phyloP scores from a whole-genome alignment of 1,140 invertebrate genomes.

The Potamilus streckersoni region DNA sequence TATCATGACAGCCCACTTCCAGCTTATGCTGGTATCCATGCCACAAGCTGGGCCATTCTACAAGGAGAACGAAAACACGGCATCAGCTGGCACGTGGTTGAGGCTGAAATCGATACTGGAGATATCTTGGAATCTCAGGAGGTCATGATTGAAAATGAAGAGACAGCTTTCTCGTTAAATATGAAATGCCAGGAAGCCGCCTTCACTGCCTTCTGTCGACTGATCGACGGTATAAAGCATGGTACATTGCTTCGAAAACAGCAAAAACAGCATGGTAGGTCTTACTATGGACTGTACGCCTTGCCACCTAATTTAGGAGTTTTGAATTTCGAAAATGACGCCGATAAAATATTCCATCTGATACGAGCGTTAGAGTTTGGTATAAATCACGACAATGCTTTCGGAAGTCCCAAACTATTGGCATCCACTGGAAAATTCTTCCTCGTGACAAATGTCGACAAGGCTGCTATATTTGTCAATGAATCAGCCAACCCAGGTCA shows the following conservation, averaged over 20 bases:
- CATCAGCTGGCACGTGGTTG: slow-evolving; percentile 45
- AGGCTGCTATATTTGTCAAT: neutral
- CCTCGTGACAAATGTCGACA: slow-evolving; percentile 40
- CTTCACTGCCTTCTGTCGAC: slow-evolving; percentile 25
- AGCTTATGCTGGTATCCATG: slow-evolving; percentile 45
- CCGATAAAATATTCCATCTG: slow-evolving; percentile 30
- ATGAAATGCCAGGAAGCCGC: slow-evolving; percentile 46
- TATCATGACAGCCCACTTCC: slow-evolving; percentile 48
- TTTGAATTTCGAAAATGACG: slow-evolving; percentile 28
- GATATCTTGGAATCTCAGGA: slow-evolving; percentile 35
- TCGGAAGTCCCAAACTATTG: slow-evolving; percentile 42
- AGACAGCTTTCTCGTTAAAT: slow-evolving; percentile 45
- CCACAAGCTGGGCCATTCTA: slow-evolving; percentile 48
- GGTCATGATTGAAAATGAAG: slow-evolving; percentile 30
- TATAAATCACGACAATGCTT: slow-evolving; percentile 37
- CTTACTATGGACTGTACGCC: slow-evolving; percentile 44
- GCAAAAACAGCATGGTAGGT: slow-evolving; percentile 29
- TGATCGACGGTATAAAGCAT: slow-evolving; percentile 28
- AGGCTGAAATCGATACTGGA: slow-evolving; percentile 46
- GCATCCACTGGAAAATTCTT: slow-evolving; percentile 36
- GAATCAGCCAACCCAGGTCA: slow-evolving; percentile 16
- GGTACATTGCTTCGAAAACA: slow-evolving; percentile 4
- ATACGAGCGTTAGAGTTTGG: slow-evolving; percentile 39
- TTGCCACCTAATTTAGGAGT: slow-evolving; percentile 44
- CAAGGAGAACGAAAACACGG: slow-evolving; percentile 41